Evolutionary conservation across 2,797 vertebrate genomes (phyloP).

Genomic region (Kryptopterus vitreolus): DNA sequence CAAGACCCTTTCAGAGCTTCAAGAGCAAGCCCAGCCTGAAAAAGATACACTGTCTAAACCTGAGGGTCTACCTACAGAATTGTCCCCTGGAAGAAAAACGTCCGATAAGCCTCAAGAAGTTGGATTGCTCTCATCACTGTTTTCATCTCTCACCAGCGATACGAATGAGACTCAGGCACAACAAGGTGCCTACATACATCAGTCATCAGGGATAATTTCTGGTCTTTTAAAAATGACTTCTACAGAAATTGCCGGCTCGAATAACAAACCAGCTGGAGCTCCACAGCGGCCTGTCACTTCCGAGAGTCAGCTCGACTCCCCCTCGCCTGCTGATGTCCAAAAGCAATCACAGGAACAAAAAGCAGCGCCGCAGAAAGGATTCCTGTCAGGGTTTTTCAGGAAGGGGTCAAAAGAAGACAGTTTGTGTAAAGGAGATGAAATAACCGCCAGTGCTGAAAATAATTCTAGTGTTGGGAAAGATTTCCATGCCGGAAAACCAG

Average conservation of each 20-base stretch:
- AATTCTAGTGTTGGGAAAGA: neutral
- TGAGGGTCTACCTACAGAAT: conserved; percentile 66
- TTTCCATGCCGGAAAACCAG: conserved; percentile 1
- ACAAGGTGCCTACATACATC: conserved; percentile 51
- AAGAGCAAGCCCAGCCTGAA: conserved; percentile 45
- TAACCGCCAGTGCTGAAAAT: neutral
- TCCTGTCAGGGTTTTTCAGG: neutral
- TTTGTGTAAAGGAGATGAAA: neutral
- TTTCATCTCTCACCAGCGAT: conserved; percentile 62
- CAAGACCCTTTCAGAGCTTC: conserved; percentile 8
- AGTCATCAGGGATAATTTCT: conserved; percentile 71
- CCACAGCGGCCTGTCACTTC: conserved; percentile 14
- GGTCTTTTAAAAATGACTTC: conserved; percentile 67
- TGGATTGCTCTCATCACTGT: conserved; percentile 70
- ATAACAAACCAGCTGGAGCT: conserved; percentile 5
- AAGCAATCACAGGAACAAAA: conserved; percentile 53
- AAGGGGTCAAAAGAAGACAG: conserved; percentile 1
- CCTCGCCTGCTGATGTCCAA: neutral
- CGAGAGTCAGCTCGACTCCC: neutral
- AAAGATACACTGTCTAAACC: conserved; percentile 52
- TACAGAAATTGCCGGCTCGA: conserved; percentile 37
- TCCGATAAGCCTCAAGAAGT: conserved; percentile 66
- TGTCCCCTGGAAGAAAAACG: conserved; percentile 59
- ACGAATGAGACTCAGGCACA: conserved; percentile 56
- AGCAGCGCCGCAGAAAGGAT: neutral